Base-by-base conservation (phyloP, 1,140 invertebrate species). In the Dreissena rostriformis region DNA sequence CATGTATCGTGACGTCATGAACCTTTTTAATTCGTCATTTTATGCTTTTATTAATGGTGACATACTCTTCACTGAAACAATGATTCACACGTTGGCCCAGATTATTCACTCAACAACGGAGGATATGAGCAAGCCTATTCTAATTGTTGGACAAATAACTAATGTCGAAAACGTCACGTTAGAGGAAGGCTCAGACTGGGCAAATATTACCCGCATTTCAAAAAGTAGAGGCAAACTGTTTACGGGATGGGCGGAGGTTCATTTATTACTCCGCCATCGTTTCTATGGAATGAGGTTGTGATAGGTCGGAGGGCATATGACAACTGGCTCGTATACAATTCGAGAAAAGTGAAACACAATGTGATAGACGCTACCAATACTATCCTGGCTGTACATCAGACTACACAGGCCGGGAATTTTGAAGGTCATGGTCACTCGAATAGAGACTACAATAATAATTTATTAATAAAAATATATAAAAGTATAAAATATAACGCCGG, bases 231-330 rank as follows among this genome's bases (percentile, higher is more conserved):
- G 88, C 7, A 85, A 79, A 71, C 53, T 87, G 0, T 90, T 87
- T 66, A 82, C 79, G 5, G 79, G 79, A 14, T 82, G 86, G 67
- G 89, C 90, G 0, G 86, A 88, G 53, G 90, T 90, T 65, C 89
- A 85, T 76, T 91, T 65, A 86, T 91, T 12, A 87, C 87, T 12
- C 53, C 84, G 24, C 51, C 65, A 29, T 52, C 68, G 61, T 91
- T 84, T 84, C 88, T 88, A 0, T 91, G 89, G 90, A 57, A 87
- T 14, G 71, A 76, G 14, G 75, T 91, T 49, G 89, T 91, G 6
- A 84, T 91, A 53, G 90, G 90, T 11, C 74, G 89, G 39, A 67
- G 78, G 14, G 89, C 80, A 0, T 90, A 88, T 68, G 90, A 91
- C 71, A 91, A 91, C 67, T 91, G 86, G 86, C 72, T 91, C 24